Percentiles rank a stretch among this genome's conserved stretches.
Conservation (phyloP, 2,113 vertebrate species). For the Pandion haliaetus region DNA sequence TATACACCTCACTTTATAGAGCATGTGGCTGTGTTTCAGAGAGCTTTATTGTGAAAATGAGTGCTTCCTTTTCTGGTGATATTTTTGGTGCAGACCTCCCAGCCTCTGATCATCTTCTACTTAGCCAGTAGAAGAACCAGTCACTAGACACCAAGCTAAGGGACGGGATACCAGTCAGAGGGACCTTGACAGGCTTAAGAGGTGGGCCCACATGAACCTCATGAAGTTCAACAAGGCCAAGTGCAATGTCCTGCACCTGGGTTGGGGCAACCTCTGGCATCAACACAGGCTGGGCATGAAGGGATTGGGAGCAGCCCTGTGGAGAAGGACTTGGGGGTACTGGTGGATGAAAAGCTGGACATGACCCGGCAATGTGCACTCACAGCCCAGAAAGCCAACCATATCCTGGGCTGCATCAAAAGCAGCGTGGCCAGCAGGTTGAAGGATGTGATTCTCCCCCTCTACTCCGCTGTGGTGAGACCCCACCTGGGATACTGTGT, state of each 20-base stretch:
- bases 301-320: too few relatives aligned
- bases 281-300: background rate
- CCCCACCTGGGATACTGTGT: too few relatives aligned
- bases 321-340: background rate
- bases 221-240: background rate
- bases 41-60: background rate
- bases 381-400: background rate
- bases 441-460: background rate
- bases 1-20: background rate
- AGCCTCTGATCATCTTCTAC: background rate
- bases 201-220: background rate
- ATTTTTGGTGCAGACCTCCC: background rate
- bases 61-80: background rate
- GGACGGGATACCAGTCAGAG: background rate
- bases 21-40: background rate
- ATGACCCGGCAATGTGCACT: background rate
- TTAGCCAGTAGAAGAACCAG: background rate
- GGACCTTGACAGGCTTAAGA: background rate
- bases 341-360: background rate
- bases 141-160: background rate
- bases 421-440: fast-evolving
- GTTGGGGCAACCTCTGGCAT: background rate
- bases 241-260: too few relatives aligned
- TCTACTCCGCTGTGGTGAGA: too few relatives aligned
- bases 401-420: background rate